Evolutionary conservation across 2,888 invertebrate species (phyloP), one percentile per base, ranked within the genome.

Genomic region (Caenorhabditis virilis): DNA sequence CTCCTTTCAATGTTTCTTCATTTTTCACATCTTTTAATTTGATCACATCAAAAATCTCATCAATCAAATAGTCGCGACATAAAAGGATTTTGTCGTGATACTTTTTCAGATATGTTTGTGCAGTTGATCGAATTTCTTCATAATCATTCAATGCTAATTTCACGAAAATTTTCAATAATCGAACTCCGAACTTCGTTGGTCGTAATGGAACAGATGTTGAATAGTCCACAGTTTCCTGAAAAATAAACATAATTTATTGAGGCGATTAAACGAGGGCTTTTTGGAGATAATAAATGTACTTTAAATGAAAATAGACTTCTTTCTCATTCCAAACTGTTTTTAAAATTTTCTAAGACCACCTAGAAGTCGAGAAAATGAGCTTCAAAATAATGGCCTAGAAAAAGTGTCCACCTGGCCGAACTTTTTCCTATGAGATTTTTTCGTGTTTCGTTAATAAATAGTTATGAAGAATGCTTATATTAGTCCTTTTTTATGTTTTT

Each of bases 131-230:
- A 3, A 62, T 55, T 20, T 42, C 41, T 2, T 48, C 39, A 22
- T 62, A 62, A 13, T 62, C 62, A 41, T 62, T 62, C 43, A 62
- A 16, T 22, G 53, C 35, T 9, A 56, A 18, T 13, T 49, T 47
- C 6, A 48, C 15, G 15, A 57, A 26, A 33, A 20, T 30, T 9
- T 39, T 25, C 2, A 62, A 15, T 16, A 62, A 48, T 7, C 57
- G 43, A n/a, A 48, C 11, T 16, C 57, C 56, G 13, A 53, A 62
- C 13, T 49, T n/a, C 5, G 45, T 45, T 16, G 25, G 25, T 7
- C n/a, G 27, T 26, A 2, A 5, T 25, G 38, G 45, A 6, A 18
- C 30, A 27, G 3, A 13, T 18, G 30, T 9, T 6, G 30, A 30
- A 30, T 30, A 30, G 13, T 9, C 6, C 13, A 9, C 7, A 30